A percentile compares a stretch with the other conserved stretches of the same genome.
Conservation (phyloP, 2,797 vertebrate species). For the Galagoides demidoff region DNA sequence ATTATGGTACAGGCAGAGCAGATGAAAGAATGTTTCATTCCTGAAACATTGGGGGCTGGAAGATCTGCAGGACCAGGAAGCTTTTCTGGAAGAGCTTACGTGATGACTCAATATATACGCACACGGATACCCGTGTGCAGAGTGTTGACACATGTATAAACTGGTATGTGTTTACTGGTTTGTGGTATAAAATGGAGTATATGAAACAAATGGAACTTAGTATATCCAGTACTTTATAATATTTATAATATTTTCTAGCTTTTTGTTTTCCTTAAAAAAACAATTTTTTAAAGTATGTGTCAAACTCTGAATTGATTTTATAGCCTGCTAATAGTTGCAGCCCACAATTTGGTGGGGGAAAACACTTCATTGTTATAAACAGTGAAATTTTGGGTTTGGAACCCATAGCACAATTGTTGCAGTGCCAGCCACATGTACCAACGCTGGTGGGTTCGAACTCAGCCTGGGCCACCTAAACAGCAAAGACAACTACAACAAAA, state of each 20-base stretch:
- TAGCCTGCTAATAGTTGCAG: not conserved
- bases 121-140: not conserved
- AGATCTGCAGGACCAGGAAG: not conserved
- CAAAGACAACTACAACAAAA: too few species aligned
- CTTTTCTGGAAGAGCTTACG: constrained; percentile 22
- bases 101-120: constrained; percentile 11
- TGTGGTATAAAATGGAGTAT: not conserved
- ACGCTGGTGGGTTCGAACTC: too few species aligned
- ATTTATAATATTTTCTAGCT: constrained; percentile 3
- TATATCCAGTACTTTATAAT: not conserved
- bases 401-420: too few species aligned
- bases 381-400: not conserved
- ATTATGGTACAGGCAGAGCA: not conserved
- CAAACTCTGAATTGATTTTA: constrained; percentile 27
- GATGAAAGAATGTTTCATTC: not conserved
- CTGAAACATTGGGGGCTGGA: not conserved
- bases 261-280: constrained; percentile 43
- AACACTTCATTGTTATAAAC: not conserved
- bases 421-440: too few species aligned
- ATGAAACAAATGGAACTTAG: constrained; percentile 6
- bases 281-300: not conserved
- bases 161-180: constrained; percentile 16
- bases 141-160: constrained; percentile 26
- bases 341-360: not conserved
- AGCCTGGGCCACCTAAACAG: too few species aligned